A percentile compares a stretch with the other conserved stretches of the same genome.
These are phyloP conservation scores for Dicycla oo DNA, from an alignment of 2,888 invertebrate genomes.

Conservation along the genomic window DNA sequence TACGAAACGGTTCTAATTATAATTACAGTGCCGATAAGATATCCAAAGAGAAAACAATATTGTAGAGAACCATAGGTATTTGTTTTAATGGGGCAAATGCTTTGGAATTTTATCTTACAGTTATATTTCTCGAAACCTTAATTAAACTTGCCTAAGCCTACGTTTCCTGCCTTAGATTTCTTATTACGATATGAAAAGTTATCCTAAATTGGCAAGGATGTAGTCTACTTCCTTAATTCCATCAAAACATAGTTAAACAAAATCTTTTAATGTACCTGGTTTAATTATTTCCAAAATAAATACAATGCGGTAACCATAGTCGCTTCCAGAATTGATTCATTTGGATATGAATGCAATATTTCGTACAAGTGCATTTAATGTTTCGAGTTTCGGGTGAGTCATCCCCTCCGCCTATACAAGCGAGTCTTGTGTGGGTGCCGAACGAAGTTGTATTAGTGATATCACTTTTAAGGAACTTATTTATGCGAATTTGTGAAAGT, in stretches of 20 bases:
- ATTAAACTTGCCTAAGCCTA: slow-evolving; percentile 8
- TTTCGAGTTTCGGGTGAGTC: slow-evolving; percentile 74
- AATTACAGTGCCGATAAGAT: slow-evolving; percentile 52
- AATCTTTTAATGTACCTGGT: not conserved
- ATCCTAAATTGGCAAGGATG: not conserved
- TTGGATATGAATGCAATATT: slow-evolving; percentile 65
- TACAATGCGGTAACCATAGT: slow-evolving; percentile 9
- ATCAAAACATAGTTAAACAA: not conserved
- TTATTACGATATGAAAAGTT: not conserved
- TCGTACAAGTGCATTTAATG: slow-evolving; percentile 78
- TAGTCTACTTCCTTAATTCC: not conserved
- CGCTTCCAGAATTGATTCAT: slow-evolving; percentile 66
- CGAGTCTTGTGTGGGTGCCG: slow-evolving; percentile 70
- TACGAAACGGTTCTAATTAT: slow-evolving; percentile 55
- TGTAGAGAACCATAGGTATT: slow-evolving; percentile 22
- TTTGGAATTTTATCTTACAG: slow-evolving; percentile 38
- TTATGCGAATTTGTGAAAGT: slow-evolving; percentile 66
- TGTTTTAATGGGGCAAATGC: slow-evolving; percentile 24
- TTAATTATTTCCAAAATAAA: not conserved
- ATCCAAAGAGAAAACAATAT: slow-evolving; percentile 32
- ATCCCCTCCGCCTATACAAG: slow-evolving; percentile 67
- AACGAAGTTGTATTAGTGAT: slow-evolving; percentile 68
- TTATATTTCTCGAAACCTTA: slow-evolving; percentile 20
- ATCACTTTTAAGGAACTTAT: slow-evolving; percentile 73
- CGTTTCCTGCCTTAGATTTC: slow-evolving; percentile 11